phyloP scores from a whole-genome alignment of 2,797 vertebrate species.

The Sorex maritimensis region DNA sequence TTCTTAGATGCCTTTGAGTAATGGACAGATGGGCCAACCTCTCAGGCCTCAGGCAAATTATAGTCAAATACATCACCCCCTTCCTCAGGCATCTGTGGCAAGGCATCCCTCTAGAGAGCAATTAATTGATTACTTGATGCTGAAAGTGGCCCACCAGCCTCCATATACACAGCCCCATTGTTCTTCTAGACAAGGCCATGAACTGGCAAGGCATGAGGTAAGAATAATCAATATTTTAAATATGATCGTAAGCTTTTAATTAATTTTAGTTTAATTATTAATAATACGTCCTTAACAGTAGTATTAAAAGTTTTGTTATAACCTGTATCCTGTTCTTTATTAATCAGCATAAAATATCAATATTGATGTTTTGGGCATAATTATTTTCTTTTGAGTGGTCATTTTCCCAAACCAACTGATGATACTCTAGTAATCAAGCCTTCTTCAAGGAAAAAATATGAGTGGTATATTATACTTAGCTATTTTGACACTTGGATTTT shows the following conservation, averaged over 20 bases:
- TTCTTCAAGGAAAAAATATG: not conserved
- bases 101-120: slow-evolving; percentile 98
- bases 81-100: slow-evolving; percentile 92
- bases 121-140: slow-evolving; percentile 98
- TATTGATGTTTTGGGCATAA: slow-evolving; percentile 15
- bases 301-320: slow-evolving; percentile 63
- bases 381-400: slow-evolving; percentile 5
- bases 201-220: slow-evolving; percentile 96
- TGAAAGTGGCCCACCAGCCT: slow-evolving; percentile 95
- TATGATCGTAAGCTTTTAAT: slow-evolving; percentile 70
- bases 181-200: slow-evolving; percentile 92
- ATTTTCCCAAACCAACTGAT: slow-evolving; percentile 47
- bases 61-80: slow-evolving; percentile 92
- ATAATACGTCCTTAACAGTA: slow-evolving; percentile 71
- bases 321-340: not conserved
- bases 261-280: slow-evolving; percentile 40
- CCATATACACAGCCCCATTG: slow-evolving; percentile 92
- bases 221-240: slow-evolving; percentile 80
- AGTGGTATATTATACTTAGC: slow-evolving; percentile 41
- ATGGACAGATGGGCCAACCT: slow-evolving; percentile 96
- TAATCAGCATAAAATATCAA: slow-evolving; percentile 6
- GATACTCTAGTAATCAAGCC: slow-evolving; percentile 5
- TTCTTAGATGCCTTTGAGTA: slow-evolving; percentile 97
- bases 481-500: slow-evolving; percentile 55
- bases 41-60: slow-evolving; percentile 94